These are phyloP conservation scores for Tubiluchus corallicola DNA, from an alignment of 2,888 invertebrate genomes.

Conservation along the genomic window DNA sequence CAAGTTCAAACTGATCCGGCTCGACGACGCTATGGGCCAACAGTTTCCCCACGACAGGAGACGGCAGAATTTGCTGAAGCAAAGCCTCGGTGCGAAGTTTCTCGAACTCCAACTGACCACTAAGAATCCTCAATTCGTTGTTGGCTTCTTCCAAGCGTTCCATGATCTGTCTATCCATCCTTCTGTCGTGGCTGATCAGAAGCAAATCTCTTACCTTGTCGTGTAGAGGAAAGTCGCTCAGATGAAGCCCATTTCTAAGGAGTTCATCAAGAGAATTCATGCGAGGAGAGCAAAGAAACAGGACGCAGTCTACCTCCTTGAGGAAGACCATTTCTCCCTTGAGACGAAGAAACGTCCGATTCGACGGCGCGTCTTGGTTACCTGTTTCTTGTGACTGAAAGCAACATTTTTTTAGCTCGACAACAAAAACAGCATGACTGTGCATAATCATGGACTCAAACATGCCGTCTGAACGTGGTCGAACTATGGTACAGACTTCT, in stretches of 20 bases:
- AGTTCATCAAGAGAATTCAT: slow-evolving; percentile 17
- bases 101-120: slow-evolving; percentile 12
- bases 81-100: slow-evolving; percentile 14
- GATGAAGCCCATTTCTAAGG: slow-evolving; percentile 14
- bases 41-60: slow-evolving; percentile 16
- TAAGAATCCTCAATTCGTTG: slow-evolving; percentile 16
- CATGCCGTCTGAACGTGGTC: slow-evolving; percentile 16
- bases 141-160: slow-evolving; percentile 20
- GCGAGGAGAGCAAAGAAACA: slow-evolving; percentile 19
- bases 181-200: slow-evolving; percentile 16
- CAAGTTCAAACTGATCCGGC: slow-evolving; percentile 17
- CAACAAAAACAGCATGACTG: slow-evolving; percentile 15
- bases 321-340: slow-evolving; percentile 20
- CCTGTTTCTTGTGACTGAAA: neutral
- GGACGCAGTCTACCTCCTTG: slow-evolving; percentile 16
- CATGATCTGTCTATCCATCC: slow-evolving; percentile 17
- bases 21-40: slow-evolving; percentile 15
- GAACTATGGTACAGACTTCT: slow-evolving; percentile 16
- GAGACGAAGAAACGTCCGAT: no score
- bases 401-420: neutral
- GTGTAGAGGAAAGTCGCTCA: slow-evolving; percentile 19
- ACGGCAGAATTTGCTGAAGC: slow-evolving; percentile 16
- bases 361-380: neutral
- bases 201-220: slow-evolving; percentile 19
- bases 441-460: slow-evolving; percentile 16